Evolutionary conservation across 1,140 invertebrate genomes (phyloP), one percentile per base, ranked within the genome.

Genomic region (Helicoverpa armigera): DNA sequence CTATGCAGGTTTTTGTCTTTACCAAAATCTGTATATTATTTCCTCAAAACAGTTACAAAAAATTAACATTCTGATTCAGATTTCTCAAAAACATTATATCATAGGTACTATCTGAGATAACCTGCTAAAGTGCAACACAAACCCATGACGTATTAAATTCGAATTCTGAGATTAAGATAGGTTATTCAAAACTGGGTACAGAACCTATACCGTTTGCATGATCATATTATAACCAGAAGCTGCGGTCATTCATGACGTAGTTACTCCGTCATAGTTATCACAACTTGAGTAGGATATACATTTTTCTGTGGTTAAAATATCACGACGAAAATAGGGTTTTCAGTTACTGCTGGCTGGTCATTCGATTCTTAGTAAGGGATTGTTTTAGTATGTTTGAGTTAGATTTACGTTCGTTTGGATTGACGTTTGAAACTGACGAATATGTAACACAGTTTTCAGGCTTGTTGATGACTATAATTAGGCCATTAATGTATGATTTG

Each of bases 211-310:
- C 23, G 2, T 3, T 31, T 54, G 50, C 67, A 29, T 53, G 9
- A 50, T 70, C 67, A 70, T 54, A 29, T 56, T 35, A 23, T 23
- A 23, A 35, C 3, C 7, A 54, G 54, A 58, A n/a, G 12, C 65
- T 79, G 65, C 18, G n/a, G 61, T 67, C 35, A 31, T 31, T 29
- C 7, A 48, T 79, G 77, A 79, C 77, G 77, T 79, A 12, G 0
- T 2, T n/a, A 29, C 12, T 29, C 31, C 67, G 67, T 60, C 77
- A 72, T 60, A 11, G 50, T 31, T 72, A 56, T 0, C 48, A 13
- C 13, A 3, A 60, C 14, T 13, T 12, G 56, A 72, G n/a, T 29
- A 79, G 53, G 77, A 79, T 58, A 69, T 31, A 53, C 50, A 16
- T 14, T 54, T 9, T 50, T 53, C 67, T 54, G 67, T 70, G 50